Percentiles rank a stretch among this genome's conserved stretches.
Evolutionary conservation across 1,140 invertebrate genomes (phyloP).

Genomic region (Cephus cinctus): DNA sequence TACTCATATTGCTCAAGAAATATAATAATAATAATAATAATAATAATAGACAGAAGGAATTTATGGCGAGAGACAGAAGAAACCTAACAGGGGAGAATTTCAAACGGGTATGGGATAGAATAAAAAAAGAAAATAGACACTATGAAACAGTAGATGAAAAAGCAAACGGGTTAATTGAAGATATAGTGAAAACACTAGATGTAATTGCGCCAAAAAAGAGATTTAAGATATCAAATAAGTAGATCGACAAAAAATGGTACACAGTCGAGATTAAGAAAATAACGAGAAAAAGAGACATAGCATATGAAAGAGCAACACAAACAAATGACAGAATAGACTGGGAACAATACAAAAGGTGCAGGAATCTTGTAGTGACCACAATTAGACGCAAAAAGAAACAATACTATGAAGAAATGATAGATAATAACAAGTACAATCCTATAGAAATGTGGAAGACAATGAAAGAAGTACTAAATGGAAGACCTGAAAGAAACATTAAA

Average conservation of each 20-base stretch:
- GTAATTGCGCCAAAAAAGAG: not conserved
- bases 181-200: not conserved
- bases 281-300: not conserved
- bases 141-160: too few species aligned
- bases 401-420: not conserved
- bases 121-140: too few species aligned
- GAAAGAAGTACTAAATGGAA: not conserved
- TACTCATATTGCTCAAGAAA: too few species aligned
- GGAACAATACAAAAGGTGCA: not conserved
- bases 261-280: not conserved
- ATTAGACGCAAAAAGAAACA: not conserved
- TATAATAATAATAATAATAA: too few species aligned
- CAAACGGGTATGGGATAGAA: too few species aligned
- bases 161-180: not conserved
- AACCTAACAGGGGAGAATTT: too few species aligned
- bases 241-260: not conserved
- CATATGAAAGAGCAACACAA: not conserved
- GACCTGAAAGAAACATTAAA: not conserved
- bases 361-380: not conserved
- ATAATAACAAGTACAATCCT: not conserved
- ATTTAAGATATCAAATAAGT: not conserved
- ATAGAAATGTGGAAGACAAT: not conserved
- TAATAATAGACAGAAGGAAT: too few species aligned
- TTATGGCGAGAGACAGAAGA: too few species aligned
- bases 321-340: not conserved